Conservation (phyloP, 2,888 invertebrate species). For the Chaetogeoica ovagalla region DNA sequence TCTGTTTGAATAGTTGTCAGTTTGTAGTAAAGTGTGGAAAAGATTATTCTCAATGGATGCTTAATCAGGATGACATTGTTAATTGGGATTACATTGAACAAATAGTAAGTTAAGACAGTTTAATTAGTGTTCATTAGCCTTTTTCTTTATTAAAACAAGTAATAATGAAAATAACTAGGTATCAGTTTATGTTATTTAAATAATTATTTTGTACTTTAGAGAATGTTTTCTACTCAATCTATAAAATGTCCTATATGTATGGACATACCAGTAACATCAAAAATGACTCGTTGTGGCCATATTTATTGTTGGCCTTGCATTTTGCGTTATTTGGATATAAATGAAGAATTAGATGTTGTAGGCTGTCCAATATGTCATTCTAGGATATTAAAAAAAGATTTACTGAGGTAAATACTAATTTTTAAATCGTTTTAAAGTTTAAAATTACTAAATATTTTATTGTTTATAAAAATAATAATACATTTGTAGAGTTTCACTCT, state of each 20-base stretch:
- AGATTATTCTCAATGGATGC: conserved; percentile 76
- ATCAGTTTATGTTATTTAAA: not conserved
- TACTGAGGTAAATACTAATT: conserved; percentile 70
- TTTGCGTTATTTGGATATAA: conserved; percentile 84
- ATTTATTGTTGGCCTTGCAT: conserved; percentile 96
- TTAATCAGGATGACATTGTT: conserved; percentile 85
- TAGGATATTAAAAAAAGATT: conserved; percentile 74
- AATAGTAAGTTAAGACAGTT: conserved; percentile 70
- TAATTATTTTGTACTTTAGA: conserved; percentile 59
- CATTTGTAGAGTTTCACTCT: too few species aligned
- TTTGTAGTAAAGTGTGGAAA: conserved; percentile 85
- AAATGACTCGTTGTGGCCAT: conserved; percentile 93
- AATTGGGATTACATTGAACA: conserved; percentile 92
- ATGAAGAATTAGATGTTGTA: conserved; percentile 74
- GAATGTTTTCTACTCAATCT: conserved; percentile 69
- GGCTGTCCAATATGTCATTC: conserved; percentile 94
- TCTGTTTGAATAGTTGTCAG: conserved; percentile 73
- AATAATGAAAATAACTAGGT: too few species aligned
- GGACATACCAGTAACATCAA: conserved; percentile 81
- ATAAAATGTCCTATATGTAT: conserved; percentile 91
- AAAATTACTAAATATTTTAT: not conserved
- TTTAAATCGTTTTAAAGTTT: not conserved
- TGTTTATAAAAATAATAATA: not conserved
- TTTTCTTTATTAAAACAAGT: too few species aligned
- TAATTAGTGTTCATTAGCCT: too few species aligned